Evolutionary conservation across 2,888 invertebrate species (phyloP).

Genomic region (Hyppa rectilinea): DNA sequence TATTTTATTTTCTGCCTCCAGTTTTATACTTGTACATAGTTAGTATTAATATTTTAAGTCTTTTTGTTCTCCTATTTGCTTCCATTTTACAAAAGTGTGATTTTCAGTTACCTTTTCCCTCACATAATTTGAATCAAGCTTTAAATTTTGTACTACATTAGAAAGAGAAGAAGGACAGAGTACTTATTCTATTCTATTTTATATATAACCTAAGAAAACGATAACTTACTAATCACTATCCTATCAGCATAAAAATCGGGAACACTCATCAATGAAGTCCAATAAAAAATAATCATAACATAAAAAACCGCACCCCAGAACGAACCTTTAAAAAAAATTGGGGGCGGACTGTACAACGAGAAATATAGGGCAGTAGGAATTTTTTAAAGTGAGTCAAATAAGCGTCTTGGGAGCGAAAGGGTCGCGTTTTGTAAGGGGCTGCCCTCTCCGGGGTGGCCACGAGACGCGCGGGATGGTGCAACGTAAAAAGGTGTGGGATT

Average conservation of each 20-base stretch:
- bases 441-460: constrained; percentile 67
- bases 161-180: too few relatives aligned
- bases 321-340: constrained; percentile 43
- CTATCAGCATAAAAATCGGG: constrained; percentile 29
- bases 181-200: too few relatives aligned
- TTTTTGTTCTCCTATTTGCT: too few relatives aligned
- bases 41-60: too few relatives aligned
- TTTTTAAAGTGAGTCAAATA: constrained; percentile 83
- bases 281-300: constrained; percentile 32
- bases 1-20: too few relatives aligned
- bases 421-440: constrained; percentile 72
- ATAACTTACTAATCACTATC: constrained; percentile 7
- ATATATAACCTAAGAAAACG: neutral
- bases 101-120: neutral
- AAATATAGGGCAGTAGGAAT: constrained; percentile 80
- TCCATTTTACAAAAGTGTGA: neutral
- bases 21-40: too few relatives aligned
- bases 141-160: neutral
- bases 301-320: constrained; percentile 39
- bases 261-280: constrained; percentile 22
- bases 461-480: constrained; percentile 43
- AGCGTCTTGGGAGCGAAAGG: constrained; percentile 79
- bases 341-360: constrained; percentile 55
- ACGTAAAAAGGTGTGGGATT: neutral
- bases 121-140: neutral